phyloP scores from a whole-genome alignment of 1,140 invertebrate genomes.

The Lasioglossum albipes region DNA sequence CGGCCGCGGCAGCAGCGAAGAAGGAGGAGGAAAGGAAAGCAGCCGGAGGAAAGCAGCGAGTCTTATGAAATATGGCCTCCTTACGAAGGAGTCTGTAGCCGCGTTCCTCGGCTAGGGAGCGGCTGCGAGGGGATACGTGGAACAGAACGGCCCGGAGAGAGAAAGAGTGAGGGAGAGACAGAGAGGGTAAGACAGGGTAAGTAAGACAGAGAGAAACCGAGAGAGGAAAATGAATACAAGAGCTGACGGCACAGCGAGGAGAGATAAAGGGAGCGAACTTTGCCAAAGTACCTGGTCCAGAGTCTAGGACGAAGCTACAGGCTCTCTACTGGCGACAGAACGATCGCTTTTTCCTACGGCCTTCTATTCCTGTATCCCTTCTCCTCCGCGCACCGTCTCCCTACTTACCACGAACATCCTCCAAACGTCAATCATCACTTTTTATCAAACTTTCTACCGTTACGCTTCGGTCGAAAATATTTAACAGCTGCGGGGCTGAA shows the following conservation, averaged over 20 bases:
- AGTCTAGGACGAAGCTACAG: not conserved
- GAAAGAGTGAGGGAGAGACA: conserved; percentile 16
- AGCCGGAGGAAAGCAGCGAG: conserved; percentile 66
- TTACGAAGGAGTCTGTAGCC: conserved; percentile 70
- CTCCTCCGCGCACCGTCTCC: not conserved
- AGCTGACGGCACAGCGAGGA: not conserved
- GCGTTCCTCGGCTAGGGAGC: conserved; percentile 51
- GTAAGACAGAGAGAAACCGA: not conserved
- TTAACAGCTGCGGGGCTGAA: too few species aligned
- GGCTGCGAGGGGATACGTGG: conserved; percentile 28
- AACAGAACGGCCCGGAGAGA: conserved; percentile 13
- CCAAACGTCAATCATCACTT: too few species aligned
- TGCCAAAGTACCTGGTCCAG: conserved; percentile 10
- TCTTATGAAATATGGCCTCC: conserved; percentile 79
- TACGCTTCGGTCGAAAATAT: too few species aligned
- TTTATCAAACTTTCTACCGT: too few species aligned
- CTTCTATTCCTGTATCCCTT: not conserved
- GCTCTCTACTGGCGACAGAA: not conserved
- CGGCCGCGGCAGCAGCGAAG: conserved; percentile 35
- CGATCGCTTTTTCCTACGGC: not conserved
- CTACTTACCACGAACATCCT: too few species aligned
- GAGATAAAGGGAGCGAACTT: conserved; percentile 40
- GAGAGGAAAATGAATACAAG: conserved; percentile 14
- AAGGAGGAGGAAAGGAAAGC: conserved; percentile 71
- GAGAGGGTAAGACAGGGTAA: conserved; percentile 8